Conservation (phyloP, 1,140 invertebrate species). For the Tenebrio molitor region DNA sequence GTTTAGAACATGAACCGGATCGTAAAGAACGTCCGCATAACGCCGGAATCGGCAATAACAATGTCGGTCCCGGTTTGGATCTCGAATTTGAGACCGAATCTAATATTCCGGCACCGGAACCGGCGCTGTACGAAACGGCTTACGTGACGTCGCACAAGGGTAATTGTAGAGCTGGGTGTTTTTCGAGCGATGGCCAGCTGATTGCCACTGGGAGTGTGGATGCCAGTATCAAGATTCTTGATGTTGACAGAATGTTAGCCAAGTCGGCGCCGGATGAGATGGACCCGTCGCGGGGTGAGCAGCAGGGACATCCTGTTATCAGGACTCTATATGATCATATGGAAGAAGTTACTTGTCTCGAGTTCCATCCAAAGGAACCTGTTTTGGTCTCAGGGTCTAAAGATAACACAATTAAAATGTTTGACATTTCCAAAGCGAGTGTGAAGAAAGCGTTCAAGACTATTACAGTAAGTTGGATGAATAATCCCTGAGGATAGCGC, state of each 20-base stretch:
- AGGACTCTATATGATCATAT: conserved; percentile 98
- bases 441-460: conserved; percentile 98
- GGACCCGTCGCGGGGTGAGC: conserved; percentile 79
- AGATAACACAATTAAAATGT: conserved; percentile 95
- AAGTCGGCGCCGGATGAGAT: conserved; percentile 91
- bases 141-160: conserved; percentile 99
- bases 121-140: conserved; percentile 96
- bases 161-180: conserved; percentile 94
- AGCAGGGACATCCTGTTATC: conserved; percentile 97
- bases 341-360: conserved; percentile 96
- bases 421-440: conserved; percentile 98
- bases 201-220: conserved; percentile 99
- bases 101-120: conserved; percentile 89
- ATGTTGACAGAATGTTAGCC: conserved; percentile 97
- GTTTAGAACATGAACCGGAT: conserved; percentile 88
- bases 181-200: conserved; percentile 93
- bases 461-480: conserved; percentile 82
- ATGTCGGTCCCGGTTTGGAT: conserved; percentile 89
- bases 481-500: too few species aligned
- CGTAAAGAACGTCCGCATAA: conserved; percentile 75
- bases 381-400: conserved; percentile 94
- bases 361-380: conserved; percentile 96
- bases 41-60: conserved; percentile 75
- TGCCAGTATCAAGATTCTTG: conserved; percentile 98
- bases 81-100: conserved; percentile 97